phyloP scores from a whole-genome alignment of 2,797 vertebrate species.

The Novumbra hubbsi region DNA sequence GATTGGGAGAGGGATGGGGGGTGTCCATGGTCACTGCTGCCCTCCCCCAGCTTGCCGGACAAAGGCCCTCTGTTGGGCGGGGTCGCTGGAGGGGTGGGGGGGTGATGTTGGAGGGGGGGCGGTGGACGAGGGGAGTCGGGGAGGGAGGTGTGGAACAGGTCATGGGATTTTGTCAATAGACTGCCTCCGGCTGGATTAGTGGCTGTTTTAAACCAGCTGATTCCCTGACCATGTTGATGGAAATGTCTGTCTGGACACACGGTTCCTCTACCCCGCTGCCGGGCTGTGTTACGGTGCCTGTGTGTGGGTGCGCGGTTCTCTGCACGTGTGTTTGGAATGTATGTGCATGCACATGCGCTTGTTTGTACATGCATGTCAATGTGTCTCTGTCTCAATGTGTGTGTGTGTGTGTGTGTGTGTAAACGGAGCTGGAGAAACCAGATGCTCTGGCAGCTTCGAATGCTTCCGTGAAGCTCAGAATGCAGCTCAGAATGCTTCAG shows the following conservation, averaged over 20 bases:
- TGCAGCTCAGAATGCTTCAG: constrained; percentile 18
- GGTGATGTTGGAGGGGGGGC: no score
- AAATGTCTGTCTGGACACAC: constrained; percentile 42
- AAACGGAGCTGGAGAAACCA: constrained; percentile 27
- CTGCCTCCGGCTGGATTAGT: constrained; percentile 40
- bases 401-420: background rate
- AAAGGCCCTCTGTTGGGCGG: constrained; percentile 61
- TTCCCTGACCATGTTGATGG: constrained; percentile 44
- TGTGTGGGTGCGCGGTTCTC: background rate
- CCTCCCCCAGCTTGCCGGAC: constrained; percentile 57
- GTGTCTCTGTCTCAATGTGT: background rate
- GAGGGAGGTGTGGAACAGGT: constrained; percentile 18
- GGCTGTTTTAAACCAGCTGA: constrained; percentile 39
- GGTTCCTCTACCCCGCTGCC: background rate
- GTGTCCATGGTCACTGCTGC: constrained; percentile 44
- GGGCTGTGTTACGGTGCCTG: constrained; percentile 3
- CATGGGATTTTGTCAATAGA: constrained; percentile 37
- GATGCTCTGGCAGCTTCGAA: constrained; percentile 22
- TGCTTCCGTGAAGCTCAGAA: constrained; percentile 16
- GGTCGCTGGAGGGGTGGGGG: constrained; percentile 10
- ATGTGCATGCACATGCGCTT: constrained; percentile 15
- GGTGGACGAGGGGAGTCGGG: constrained; percentile 33
- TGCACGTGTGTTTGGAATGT: background rate
- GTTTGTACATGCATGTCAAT: background rate
- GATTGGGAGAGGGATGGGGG: constrained; percentile 30